Conservation (phyloP, 1,140 invertebrate species). For the Caenorhabditis brenneri region DNA sequence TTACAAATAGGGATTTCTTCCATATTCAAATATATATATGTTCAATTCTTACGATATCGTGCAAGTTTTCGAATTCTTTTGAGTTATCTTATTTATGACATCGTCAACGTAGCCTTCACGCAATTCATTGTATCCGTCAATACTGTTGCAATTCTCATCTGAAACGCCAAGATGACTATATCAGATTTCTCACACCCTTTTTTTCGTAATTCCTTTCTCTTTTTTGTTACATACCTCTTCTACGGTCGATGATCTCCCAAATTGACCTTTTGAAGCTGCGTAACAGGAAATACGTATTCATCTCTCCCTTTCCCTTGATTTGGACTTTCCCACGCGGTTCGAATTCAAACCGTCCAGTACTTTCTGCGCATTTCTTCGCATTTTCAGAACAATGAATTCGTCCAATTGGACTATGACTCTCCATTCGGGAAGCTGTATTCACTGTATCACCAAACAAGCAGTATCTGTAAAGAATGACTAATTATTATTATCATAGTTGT, state of each 20-base stretch:
- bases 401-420: constrained; percentile 65
- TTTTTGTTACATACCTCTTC: constrained; percentile 56
- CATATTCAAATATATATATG: not conserved
- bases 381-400: constrained; percentile 68
- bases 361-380: constrained; percentile 60
- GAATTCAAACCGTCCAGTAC: constrained; percentile 68
- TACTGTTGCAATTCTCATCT: constrained; percentile 67
- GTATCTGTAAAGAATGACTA: constrained; percentile 71
- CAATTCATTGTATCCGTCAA: constrained; percentile 69
- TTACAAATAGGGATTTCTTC: too few species aligned
- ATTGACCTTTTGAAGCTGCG: constrained; percentile 66
- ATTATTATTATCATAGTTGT: not conserved
- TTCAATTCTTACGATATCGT: constrained; percentile 47
- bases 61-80: constrained; percentile 51
- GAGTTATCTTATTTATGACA: not conserved
- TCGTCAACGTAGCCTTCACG: constrained; percentile 60
- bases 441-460: constrained; percentile 81
- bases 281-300: constrained; percentile 66
- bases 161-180: constrained; percentile 48
- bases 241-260: constrained; percentile 67
- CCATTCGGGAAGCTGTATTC: constrained; percentile 72
- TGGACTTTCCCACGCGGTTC: constrained; percentile 65
- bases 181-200: constrained; percentile 2
- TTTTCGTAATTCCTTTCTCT: too few species aligned
- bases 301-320: constrained; percentile 70